Evolutionary conservation across 30 jellyfish, hydroid and myxozoan species (phyloP).

Genomic region (Cassiopea andromeda): DNA sequence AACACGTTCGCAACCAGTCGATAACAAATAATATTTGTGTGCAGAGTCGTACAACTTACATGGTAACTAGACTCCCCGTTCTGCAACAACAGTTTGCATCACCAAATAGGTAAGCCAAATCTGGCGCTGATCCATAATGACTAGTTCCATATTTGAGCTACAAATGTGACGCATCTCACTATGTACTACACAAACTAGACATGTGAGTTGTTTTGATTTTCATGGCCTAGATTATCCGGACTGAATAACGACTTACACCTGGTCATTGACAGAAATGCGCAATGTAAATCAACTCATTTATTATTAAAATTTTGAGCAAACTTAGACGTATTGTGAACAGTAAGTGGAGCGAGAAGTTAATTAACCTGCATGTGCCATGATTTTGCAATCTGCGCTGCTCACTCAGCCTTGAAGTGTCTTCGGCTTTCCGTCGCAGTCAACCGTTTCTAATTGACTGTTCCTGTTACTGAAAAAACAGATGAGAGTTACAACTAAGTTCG

Average conservation of each 20-base stretch:
- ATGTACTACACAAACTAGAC: neutral
- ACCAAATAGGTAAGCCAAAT: neutral
- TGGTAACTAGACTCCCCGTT: neutral
- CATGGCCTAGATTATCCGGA: conserved; percentile 12
- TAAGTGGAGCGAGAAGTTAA: conserved; percentile 73
- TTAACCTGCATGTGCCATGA: conserved; percentile 93
- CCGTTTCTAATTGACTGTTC: conserved; percentile 68
- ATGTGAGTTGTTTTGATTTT: neutral
- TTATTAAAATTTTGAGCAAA: conserved; percentile 61
- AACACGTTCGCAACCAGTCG: neutral
- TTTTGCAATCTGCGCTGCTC: conserved; percentile 63
- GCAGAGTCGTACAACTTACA: neutral
- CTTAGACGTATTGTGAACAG: conserved; percentile 62
- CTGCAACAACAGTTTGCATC: neutral
- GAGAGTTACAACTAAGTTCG: neutral
- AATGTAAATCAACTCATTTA: conserved; percentile 63
- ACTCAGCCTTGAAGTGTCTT: conserved; percentile 80
- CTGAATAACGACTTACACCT: conserved; percentile 34
- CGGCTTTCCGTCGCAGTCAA: conserved; percentile 51
- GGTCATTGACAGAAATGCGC: conserved; percentile 40
- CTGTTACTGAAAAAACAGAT: neutral
- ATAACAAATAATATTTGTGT: too few species aligned
- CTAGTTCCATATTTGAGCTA: neutral
- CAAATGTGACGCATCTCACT: neutral
- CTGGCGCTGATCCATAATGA: neutral